These are phyloP conservation scores for Chlamydotis undulata DNA, from an alignment of 2,113 vertebrate species.

Conservation along the genomic window DNA sequence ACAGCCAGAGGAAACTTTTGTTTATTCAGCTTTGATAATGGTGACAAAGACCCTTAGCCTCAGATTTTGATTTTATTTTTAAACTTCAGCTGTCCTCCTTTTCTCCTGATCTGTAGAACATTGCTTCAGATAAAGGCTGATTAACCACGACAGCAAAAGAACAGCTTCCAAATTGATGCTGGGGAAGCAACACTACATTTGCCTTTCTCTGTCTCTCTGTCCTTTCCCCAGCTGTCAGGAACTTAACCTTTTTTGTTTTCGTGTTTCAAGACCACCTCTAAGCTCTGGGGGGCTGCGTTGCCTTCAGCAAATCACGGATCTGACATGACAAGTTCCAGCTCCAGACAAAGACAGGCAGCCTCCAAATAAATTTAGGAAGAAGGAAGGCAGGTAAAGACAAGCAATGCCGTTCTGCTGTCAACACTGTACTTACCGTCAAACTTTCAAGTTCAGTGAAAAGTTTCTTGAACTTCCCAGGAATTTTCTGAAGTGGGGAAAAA, in stretches of 20 bases:
- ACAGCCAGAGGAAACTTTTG: constrained; percentile 16
- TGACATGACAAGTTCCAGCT: neutral
- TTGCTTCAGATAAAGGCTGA: neutral
- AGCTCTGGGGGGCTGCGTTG: neutral
- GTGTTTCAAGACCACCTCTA: neutral
- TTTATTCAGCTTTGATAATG: constrained; percentile 35
- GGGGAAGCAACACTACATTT: neutral
- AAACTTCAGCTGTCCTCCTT: neutral
- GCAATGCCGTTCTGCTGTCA: neutral
- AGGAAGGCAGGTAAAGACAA: neutral
- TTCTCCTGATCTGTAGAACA: neutral
- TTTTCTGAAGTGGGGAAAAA: constrained; percentile 82
- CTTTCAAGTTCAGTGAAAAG: constrained; percentile 95
- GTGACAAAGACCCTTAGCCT: neutral
- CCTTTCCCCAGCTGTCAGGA: neutral
- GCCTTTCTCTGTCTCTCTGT: neutral
- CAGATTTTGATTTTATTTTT: neutral
- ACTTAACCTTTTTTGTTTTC: neutral
- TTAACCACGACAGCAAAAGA: neutral
- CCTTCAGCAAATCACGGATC: neutral
- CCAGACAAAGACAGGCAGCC: neutral
- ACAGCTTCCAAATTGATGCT: neutral
- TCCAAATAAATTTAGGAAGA: neutral
- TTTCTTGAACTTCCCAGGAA: constrained; percentile 97
- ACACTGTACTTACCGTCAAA: constrained; percentile 84